A percentile compares a stretch with the other conserved stretches of the same genome.
Conservation (phyloP, 2,888 invertebrate species). For the Calameuta pallipes region DNA sequence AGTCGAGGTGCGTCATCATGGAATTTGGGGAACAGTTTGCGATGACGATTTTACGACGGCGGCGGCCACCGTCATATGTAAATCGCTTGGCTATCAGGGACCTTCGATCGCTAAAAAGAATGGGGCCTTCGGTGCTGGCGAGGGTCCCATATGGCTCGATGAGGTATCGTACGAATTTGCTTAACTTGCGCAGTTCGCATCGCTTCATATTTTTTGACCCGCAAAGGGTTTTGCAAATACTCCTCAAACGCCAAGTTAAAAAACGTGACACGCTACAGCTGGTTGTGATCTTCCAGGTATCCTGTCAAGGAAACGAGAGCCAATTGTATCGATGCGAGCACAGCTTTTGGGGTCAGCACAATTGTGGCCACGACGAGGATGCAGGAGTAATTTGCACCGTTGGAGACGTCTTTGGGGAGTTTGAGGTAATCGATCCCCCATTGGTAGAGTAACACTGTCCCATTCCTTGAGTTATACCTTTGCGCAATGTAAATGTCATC, state of each 20-base stretch:
- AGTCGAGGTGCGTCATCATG: constrained; percentile 76
- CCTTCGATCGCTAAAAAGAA: constrained; percentile 68
- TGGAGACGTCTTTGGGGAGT: constrained; percentile 42
- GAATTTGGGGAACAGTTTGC: constrained; percentile 83
- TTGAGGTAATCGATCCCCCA: constrained; percentile 49
- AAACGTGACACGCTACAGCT: too few species aligned
- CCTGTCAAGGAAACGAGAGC: constrained; percentile 76
- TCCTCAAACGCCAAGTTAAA: neutral
- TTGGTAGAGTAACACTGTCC: neutral
- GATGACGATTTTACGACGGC: constrained; percentile 79
- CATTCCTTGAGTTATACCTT: neutral
- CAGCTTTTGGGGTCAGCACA: constrained; percentile 76
- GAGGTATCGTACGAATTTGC: constrained; percentile 64
- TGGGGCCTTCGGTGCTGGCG: constrained; percentile 70
- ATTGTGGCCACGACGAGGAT: constrained; percentile 81
- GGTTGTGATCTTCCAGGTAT: constrained; percentile 54
- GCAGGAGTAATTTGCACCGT: constrained; percentile 70
- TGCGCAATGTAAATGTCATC: too few species aligned
- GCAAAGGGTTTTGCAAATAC: neutral
- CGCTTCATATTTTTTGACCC: neutral
- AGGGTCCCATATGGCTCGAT: constrained; percentile 79
- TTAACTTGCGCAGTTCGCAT: constrained; percentile 29
- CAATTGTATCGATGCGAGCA: constrained; percentile 74
- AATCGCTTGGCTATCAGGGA: constrained; percentile 70
- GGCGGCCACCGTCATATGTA: constrained; percentile 75